Conservation (phyloP, 2,797 vertebrate genomes). For the Bradypodion ventrale region DNA sequence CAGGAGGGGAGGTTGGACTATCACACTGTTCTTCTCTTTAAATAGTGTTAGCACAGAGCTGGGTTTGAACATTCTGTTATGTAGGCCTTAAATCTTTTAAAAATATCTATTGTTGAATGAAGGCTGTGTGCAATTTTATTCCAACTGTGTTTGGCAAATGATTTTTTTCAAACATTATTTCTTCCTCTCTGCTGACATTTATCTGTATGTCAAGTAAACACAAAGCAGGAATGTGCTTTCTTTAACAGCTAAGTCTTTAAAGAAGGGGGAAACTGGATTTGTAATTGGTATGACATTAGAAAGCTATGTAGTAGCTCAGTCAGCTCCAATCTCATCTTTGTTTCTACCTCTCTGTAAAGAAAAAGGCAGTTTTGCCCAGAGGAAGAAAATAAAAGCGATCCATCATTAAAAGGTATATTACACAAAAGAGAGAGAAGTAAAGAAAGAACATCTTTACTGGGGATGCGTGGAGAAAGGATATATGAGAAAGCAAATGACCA, state of each 20-base stretch:
- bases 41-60: slow-evolving; percentile 22
- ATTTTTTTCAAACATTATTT: slow-evolving; percentile 61
- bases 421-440: slow-evolving; percentile 69
- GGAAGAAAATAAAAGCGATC: slow-evolving; percentile 80
- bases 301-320: slow-evolving; percentile 64
- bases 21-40: background rate
- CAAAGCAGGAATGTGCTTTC: slow-evolving; percentile 57
- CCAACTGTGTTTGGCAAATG: slow-evolving; percentile 46
- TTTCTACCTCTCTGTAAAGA: slow-evolving; percentile 73
- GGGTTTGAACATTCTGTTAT: slow-evolving; percentile 18
- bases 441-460: slow-evolving; percentile 73
- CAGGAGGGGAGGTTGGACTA: background rate
- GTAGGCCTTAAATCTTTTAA: slow-evolving; percentile 29
- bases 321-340: slow-evolving; percentile 71
- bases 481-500: slow-evolving; percentile 80
- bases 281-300: slow-evolving; percentile 71
- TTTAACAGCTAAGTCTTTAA: slow-evolving; percentile 61
- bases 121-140: slow-evolving; percentile 35
- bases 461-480: slow-evolving; percentile 70
- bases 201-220: slow-evolving; percentile 62
- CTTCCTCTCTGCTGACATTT: slow-evolving; percentile 51
- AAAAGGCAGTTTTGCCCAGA: slow-evolving; percentile 80
- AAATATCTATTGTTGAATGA: slow-evolving; percentile 47
- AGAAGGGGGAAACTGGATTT: slow-evolving; percentile 55
- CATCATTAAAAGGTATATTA: slow-evolving; percentile 84